Conservation (phyloP, 2,888 invertebrate genomes). For the Petrolisthes cinctipes region DNA sequence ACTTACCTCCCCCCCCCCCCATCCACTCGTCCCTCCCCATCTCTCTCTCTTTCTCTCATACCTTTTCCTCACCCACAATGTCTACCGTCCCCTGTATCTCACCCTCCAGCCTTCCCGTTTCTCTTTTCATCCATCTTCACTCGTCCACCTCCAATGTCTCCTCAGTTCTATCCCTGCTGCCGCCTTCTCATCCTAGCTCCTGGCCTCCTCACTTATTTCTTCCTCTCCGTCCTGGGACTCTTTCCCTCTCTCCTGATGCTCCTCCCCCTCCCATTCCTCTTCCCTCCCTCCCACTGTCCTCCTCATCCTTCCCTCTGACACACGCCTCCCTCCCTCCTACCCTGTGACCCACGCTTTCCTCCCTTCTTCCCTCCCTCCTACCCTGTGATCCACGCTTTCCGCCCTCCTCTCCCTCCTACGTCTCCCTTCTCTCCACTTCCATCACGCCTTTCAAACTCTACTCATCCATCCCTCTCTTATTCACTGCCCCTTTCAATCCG, state of each 20-base stretch:
- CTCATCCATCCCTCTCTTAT: neutral
- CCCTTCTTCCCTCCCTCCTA: neutral
- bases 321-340: conserved; percentile 3
- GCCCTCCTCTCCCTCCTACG: too few relatives aligned
- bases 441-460: too few relatives aligned
- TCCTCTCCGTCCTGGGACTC: neutral
- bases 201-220: neutral
- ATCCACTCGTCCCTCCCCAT: neutral
- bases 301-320: conserved; percentile 9
- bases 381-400: neutral
- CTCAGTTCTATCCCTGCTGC: neutral
- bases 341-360: neutral
- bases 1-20: neutral
- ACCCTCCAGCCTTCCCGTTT: neutral
- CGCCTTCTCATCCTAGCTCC: neutral
- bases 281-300: neutral
- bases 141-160: neutral
- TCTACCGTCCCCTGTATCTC: neutral
- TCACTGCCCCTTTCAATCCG: neutral
- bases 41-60: neutral
- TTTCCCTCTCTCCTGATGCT: neutral
- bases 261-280: conserved; percentile 4
- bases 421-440: too few relatives aligned
- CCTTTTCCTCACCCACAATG: neutral
- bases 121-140: neutral